Evolutionary conservation across 92 coral and sea anemone genomes (phyloP).

Genomic region (Actinostola sp.): DNA sequence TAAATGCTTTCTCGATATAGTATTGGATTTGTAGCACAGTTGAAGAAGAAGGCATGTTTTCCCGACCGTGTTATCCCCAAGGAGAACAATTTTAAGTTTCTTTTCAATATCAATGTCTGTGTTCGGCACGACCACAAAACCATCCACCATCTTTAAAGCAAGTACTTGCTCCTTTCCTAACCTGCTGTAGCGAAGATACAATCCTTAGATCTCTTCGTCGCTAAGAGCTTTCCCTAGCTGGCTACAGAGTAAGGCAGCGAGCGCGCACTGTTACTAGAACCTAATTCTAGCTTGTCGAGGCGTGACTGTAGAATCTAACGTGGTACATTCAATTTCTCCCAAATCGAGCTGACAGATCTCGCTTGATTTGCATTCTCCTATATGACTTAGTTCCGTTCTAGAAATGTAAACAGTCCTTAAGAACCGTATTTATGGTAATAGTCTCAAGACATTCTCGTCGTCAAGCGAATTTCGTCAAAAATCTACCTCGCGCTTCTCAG

Average conservation of each 20-base stretch:
- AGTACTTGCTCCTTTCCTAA: background rate
- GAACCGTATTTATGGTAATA: slow-evolving; percentile 9
- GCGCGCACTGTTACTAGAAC: too few species aligned
- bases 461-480: background rate
- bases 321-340: slow-evolving; percentile 26
- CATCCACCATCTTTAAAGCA: slow-evolving; percentile 65
- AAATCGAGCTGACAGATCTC: slow-evolving; percentile 31
- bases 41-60: slow-evolving; percentile 86
- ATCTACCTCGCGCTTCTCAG: background rate
- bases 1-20: slow-evolving; percentile 72
- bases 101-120: slow-evolving; percentile 74
- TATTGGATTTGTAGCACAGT: slow-evolving; percentile 83
- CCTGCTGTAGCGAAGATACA: too few species aligned
- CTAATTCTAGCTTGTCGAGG: background rate
- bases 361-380: slow-evolving; percentile 19
- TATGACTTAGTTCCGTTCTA: slow-evolving; percentile 31
- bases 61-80: slow-evolving; percentile 75
- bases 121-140: slow-evolving; percentile 70
- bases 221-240: too few species aligned
- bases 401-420: slow-evolving; percentile 23
- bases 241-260: too few species aligned
- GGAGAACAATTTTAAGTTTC: slow-evolving; percentile 70
- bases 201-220: too few species aligned
- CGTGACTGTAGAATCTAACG: slow-evolving; percentile 9
- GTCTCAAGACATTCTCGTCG: background rate